Evolutionary conservation across 1,140 invertebrate genomes (phyloP), one percentile per base, ranked within the genome.

Genomic region (Harpegnathos saltator): DNA sequence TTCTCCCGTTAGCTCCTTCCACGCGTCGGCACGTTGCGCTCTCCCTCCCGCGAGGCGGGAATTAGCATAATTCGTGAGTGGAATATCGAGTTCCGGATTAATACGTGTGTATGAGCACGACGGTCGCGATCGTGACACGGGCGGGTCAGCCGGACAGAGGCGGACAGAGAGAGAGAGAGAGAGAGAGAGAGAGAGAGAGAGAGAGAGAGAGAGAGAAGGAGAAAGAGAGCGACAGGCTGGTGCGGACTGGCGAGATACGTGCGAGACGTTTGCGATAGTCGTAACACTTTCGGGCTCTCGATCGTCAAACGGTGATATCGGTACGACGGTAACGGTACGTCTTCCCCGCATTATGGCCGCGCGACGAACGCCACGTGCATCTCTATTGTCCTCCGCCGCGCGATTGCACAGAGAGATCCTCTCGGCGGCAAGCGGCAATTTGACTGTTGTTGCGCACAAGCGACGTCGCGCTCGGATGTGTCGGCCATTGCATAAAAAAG

Each of bases 311-410:
- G 62, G 69, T 62, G 88, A 88, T 89, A 90, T 88, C 84, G 83
- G n/a, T n/a, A 89, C 82, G 73, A 86, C 19, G 59, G 50, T 89
- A 90, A 90, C 89, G 89, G 89, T 90, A 87, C 66, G 75, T 71
- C 73, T 61, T 74, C 61, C 73, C 61, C 65, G 52, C 58, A 26
- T n/a, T 44, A 44, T 9, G 48, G 56, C 63, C 58, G 15, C 56
- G 71, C 19, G 7, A 58, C 29, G n/a, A 62, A 63, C 44, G 24
- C 22, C 17, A 44, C 75, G 63, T 58, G 52, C 52, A 71, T 59
- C 56, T 44, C n/a, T 50, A 69, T 80, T 59, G 75, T 80, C 65
- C 52, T 71, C n/a, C n/a, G n/a, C 12, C 22, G 24, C n/a, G 52
- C 63, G 38, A 48, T 80, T 58, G 65, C 54, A 71, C 61, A 71